These are phyloP conservation scores for Oncorhynchus clarkii DNA, from an alignment of 2,113 vertebrate species.

Conservation along the genomic window DNA sequence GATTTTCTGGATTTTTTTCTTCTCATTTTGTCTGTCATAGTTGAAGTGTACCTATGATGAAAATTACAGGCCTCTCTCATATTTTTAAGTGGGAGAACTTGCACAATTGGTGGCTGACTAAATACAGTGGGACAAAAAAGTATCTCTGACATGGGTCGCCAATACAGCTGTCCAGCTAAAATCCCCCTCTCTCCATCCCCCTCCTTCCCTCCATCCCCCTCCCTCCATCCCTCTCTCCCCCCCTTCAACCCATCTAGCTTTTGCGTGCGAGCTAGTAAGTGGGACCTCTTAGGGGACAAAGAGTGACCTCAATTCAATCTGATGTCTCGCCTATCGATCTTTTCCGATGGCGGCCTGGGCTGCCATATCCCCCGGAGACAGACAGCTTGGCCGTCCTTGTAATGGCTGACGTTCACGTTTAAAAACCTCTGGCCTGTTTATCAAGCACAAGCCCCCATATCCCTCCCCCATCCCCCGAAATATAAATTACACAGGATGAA, in stretches of 20 bases:
- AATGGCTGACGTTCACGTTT: constrained; percentile 45
- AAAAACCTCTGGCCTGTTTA: constrained; percentile 44
- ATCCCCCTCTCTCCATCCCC: background rate
- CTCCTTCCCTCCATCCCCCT: too few relatives aligned
- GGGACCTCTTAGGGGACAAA: constrained; percentile 67
- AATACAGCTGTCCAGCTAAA: constrained; percentile 11
- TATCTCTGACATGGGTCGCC: constrained; percentile 26
- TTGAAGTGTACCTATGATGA: too few relatives aligned
- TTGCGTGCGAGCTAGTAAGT: constrained; percentile 60
- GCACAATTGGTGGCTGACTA: too few relatives aligned
- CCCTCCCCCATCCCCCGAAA: constrained; percentile 7
- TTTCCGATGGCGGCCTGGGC: constrained; percentile 13
- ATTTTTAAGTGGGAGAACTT: too few relatives aligned
- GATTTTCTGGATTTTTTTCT: too few relatives aligned
- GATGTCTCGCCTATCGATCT: constrained; percentile 74
- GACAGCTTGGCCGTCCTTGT: constrained; percentile 55
- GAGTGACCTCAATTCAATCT: constrained; percentile 76
- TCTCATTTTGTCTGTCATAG: too few relatives aligned
- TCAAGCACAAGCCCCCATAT: constrained; percentile 26
- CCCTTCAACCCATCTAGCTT: constrained; percentile 44
- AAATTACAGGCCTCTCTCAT: too few relatives aligned
- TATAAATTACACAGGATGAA: constrained; percentile 41
- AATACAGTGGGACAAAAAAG: too few relatives aligned
- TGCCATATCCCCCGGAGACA: constrained; percentile 50
- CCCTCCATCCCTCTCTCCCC: background rate